These are phyloP conservation scores for Ichneumoninae sp. DNA, from an alignment of 2,888 invertebrate genomes.

Conservation along the genomic window DNA sequence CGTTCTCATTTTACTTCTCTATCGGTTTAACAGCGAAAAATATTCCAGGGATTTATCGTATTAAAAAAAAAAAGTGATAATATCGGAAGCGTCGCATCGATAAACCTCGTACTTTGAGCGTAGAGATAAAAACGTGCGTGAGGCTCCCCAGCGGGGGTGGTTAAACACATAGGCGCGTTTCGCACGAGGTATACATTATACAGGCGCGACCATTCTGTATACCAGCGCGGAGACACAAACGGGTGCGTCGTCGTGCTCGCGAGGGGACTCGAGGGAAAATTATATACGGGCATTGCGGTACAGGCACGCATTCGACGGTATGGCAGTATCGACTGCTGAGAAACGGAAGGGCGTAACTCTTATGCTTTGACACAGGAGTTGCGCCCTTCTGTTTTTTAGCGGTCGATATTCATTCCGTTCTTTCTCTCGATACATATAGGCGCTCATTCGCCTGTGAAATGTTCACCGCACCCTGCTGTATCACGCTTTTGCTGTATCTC, in stretches of 20 bases:
- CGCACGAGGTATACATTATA: background rate
- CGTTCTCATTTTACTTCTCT: no score
- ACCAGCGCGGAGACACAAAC: conserved; percentile 23
- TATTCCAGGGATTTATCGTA: background rate
- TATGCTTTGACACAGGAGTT: background rate
- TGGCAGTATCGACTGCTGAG: background rate
- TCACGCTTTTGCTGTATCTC: conserved; percentile 35
- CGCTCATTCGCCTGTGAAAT: conserved; percentile 44
- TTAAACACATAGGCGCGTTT: conserved; percentile 12
- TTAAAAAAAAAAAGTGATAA: background rate
- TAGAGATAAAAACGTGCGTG: background rate
- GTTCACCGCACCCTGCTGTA: conserved; percentile 57
- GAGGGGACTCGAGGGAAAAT: conserved; percentile 22
- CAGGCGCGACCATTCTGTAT: conserved; percentile 18
- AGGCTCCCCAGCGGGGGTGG: background rate
- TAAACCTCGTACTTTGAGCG: conserved; percentile 2
- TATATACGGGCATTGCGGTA: conserved; percentile 40
- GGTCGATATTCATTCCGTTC: conserved; percentile 15
- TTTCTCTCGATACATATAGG: conserved; percentile 9
- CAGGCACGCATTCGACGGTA: background rate
- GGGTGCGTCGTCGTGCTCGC: conserved; percentile 39
- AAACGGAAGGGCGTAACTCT: no score
- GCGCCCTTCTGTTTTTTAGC: background rate
- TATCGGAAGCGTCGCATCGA: background rate
- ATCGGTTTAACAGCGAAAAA: background rate